Evolutionary conservation across 2,797 vertebrate species (phyloP).

Genomic region (Poecilia wingei): DNA sequence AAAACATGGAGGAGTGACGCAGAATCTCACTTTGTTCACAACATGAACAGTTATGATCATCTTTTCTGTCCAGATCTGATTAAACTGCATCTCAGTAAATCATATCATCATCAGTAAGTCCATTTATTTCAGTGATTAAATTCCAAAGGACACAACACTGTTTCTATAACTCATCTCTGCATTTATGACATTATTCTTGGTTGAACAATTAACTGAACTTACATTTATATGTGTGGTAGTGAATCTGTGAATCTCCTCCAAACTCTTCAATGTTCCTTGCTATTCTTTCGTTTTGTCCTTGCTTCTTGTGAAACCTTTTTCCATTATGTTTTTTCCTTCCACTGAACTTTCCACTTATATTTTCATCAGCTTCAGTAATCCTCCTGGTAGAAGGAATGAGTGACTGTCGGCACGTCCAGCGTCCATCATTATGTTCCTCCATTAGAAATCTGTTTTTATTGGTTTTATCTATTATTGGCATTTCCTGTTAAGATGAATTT

Average conservation of each 20-base stretch:
- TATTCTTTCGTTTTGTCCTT: background rate
- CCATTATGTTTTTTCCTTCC: background rate
- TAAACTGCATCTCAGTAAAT: background rate
- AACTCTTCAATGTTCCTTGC: background rate
- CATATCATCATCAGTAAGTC: conserved; percentile 3
- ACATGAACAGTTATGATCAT: conserved; percentile 15
- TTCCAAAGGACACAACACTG: background rate
- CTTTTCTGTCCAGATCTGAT: background rate
- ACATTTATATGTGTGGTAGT: background rate
- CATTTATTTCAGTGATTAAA: background rate
- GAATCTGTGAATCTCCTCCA: background rate
- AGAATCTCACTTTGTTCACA: conserved; percentile 11
- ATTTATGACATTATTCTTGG: background rate
- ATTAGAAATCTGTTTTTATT: background rate
- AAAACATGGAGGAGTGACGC: conserved; percentile 32
- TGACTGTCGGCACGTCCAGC: background rate
- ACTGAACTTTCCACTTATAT: background rate
- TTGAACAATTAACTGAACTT: background rate
- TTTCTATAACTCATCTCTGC: background rate
- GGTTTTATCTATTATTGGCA: background rate
- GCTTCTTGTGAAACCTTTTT: background rate
- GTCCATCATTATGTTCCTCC: background rate
- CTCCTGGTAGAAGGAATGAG: background rate
- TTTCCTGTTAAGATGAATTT: background rate
- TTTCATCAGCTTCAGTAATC: background rate